Conservation (phyloP, 2,113 vertebrate species). For the Solenodon paradoxus region DNA sequence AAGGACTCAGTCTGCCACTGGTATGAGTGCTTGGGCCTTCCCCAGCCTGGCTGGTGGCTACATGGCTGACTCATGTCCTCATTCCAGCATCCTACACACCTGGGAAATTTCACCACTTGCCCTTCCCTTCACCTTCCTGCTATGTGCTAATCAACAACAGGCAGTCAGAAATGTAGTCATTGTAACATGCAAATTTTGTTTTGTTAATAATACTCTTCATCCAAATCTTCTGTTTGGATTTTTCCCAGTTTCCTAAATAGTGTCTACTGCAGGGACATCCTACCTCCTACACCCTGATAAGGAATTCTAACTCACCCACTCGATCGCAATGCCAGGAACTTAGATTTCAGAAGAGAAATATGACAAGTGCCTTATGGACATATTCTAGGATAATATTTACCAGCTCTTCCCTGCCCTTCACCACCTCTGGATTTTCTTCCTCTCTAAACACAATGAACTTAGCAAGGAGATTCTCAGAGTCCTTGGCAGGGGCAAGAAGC, state of each 20-base stretch:
- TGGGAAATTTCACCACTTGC: background rate
- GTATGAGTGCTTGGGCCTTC: background rate
- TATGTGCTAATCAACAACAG: background rate
- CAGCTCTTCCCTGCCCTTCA: background rate
- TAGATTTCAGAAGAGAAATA: background rate
- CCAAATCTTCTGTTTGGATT: background rate
- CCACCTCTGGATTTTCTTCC: constrained; percentile 25
- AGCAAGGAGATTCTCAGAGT: constrained; percentile 26
- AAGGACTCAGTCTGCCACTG: background rate
- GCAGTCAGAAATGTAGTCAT: background rate
- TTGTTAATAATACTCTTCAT: background rate
- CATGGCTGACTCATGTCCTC: background rate
- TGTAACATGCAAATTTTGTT: background rate
- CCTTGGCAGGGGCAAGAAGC: background rate
- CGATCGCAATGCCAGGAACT: background rate
- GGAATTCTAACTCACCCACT: background rate
- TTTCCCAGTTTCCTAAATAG: background rate
- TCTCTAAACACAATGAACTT: constrained; percentile 13
- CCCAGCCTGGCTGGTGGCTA: background rate
- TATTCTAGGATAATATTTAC: background rate
- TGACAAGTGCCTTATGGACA: background rate
- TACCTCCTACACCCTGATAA: background rate
- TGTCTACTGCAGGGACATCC: background rate
- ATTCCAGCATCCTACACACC: background rate
- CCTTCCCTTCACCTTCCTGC: background rate